Percentiles rank a stretch among this genome's conserved stretches.
These are phyloP conservation scores for Uloborus diversus DNA, from an alignment of 1,140 invertebrate genomes.

Conservation along the genomic window DNA sequence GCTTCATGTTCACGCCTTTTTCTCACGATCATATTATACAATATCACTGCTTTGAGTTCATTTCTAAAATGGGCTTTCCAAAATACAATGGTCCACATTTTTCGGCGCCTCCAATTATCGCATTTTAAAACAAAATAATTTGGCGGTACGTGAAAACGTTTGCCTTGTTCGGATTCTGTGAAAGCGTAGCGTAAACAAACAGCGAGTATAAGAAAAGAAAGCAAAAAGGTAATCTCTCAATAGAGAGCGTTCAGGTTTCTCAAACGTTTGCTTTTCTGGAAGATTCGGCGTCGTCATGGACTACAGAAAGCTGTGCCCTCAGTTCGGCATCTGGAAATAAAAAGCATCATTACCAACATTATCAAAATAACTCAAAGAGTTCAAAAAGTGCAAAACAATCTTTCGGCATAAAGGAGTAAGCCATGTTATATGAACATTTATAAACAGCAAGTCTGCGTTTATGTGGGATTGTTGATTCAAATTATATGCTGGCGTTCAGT, in stretches of 20 bases:
- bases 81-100: neutral
- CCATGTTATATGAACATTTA: too few species aligned
- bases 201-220: neutral
- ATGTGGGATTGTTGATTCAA: too few species aligned
- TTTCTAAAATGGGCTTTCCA: neutral
- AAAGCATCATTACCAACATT: too few species aligned
- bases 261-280: slow-evolving; percentile 11
- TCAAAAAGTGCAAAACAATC: too few species aligned
- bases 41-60: neutral
- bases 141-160: neutral
- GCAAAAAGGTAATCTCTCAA: neutral
- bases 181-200: neutral
- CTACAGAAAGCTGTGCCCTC: slow-evolving; percentile 41
- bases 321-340: slow-evolving; percentile 43
- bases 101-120: neutral
- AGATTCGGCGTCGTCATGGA: slow-evolving; percentile 10
- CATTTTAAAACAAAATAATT: neutral
- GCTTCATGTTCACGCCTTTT: too few species aligned
- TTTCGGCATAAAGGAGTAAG: too few species aligned
- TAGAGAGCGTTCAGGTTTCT: neutral
- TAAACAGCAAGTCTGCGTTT: too few species aligned
- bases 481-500: too few species aligned
- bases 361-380: too few species aligned
- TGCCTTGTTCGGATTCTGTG: neutral
- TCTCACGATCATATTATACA: too few species aligned